phyloP scores from a whole-genome alignment of 2,888 invertebrate species.

The Cephonodes hylas region DNA sequence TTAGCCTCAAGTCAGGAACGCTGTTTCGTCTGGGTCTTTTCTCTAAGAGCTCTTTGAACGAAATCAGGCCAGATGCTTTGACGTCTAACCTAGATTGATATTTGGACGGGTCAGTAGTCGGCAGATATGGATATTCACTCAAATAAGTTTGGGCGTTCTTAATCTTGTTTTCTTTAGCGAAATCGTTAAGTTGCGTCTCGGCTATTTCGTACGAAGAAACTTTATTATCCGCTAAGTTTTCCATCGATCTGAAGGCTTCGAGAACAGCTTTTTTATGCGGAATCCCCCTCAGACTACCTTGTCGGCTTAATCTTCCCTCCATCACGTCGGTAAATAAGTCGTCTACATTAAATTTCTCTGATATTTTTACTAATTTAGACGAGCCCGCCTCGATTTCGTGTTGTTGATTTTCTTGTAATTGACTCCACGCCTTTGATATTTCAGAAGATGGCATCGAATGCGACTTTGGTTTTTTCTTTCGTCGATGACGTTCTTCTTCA shows the following conservation, averaged over 20 bases:
- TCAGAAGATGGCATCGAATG: constrained; percentile 72
- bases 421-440: constrained; percentile 64
- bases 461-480: constrained; percentile 62
- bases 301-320: constrained; percentile 69
- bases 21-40: constrained; percentile 68
- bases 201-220: constrained; percentile 68
- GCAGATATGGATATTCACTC: constrained; percentile 74
- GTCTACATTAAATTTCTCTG: constrained; percentile 77
- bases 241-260: constrained; percentile 77
- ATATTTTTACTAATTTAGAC: constrained; percentile 68
- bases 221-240: constrained; percentile 61
- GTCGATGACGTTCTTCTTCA: constrained; percentile 44
- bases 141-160: constrained; percentile 72
- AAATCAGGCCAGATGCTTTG: constrained; percentile 71
- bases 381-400: constrained; percentile 26
- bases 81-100: constrained; percentile 70
- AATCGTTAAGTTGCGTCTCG: constrained; percentile 56
- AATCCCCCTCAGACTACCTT: constrained; percentile 77
- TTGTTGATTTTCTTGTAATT: constrained; percentile 50
- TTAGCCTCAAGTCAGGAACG: constrained; percentile 71
- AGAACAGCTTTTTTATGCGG: constrained; percentile 78
- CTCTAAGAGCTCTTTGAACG: constrained; percentile 62
- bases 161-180: constrained; percentile 56
- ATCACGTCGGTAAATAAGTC: constrained; percentile 75
- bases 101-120: constrained; percentile 73